phyloP scores from a whole-genome alignment of 2,113 vertebrate genomes.

The Uria lomvia region DNA sequence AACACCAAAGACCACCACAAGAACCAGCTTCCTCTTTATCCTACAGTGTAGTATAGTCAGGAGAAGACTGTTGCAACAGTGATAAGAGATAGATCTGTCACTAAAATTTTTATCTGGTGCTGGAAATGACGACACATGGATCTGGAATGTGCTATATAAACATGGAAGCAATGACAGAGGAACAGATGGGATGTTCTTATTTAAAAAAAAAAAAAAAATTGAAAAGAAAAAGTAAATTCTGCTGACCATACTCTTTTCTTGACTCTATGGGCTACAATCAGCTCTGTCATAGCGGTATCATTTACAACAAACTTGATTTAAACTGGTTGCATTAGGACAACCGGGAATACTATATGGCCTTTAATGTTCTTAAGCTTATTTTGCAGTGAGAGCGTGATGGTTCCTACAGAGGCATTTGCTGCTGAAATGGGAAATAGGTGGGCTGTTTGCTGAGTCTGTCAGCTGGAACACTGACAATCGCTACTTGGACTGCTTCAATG shows the following conservation, averaged over 20 bases:
- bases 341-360: neutral
- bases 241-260: neutral
- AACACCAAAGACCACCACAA: neutral
- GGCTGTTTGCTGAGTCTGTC: slow-evolving; percentile 55
- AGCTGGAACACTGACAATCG: slow-evolving; percentile 41
- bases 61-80: neutral
- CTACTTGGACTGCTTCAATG: slow-evolving; percentile 31
- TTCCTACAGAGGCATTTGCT: slow-evolving; percentile 42
- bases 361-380: slow-evolving; percentile 18
- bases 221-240: neutral
- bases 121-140: neutral
- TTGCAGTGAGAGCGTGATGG: neutral
- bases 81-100: neutral
- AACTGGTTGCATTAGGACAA: neutral
- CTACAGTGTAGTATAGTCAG: neutral
- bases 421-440: slow-evolving; percentile 48
- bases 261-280: neutral
- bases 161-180: neutral
- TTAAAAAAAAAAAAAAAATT: too few species aligned
- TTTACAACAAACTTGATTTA: slow-evolving; percentile 30
- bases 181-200: neutral
- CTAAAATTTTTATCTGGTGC: neutral
- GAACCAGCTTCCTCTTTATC: neutral
- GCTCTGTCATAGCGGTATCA: neutral
- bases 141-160: neutral